Base-by-base conservation (phyloP, 2,888 invertebrate genomes). In the Strigamia transsilvanica region DNA sequence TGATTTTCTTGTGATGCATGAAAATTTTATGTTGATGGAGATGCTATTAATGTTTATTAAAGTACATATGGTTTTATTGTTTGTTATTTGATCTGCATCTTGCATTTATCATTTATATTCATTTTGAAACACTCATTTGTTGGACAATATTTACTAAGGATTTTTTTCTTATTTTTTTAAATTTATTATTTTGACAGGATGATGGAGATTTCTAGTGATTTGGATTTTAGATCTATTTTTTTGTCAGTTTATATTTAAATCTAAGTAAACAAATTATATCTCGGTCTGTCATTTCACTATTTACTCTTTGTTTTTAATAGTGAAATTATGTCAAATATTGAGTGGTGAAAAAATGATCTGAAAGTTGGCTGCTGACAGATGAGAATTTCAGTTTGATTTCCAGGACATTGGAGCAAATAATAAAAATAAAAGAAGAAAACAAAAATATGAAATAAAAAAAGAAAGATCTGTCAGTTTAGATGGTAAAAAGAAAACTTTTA, bases 401-500 rank as follows among this genome's bases (percentile, higher is more conserved):
- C 7, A 73, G 27, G 73, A 73, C 73, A 32, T 56, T 73, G 73
- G 32, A 73, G 73, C 73, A 73, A 73, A 73, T 73, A 73, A 73
- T 73, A 73, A 73, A 73, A 73, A 23, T 1, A 18, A 56, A 56
- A 18, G 9, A 18, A 56, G 2, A 46, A 56, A 56, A 46, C n/a
- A 27, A 56, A 56, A 56, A 56, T 18, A 73, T 23, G 27, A 73
- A 73, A 73, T 32, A 32, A 73, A 73, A 73, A 73, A 23, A 32
- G 73, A 73, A 73, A 56, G 56, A 56, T 56, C 73, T 73, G 73
- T 73, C 73, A 73, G 73, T 73, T 73, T 73, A 73, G 73, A 73
- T 73, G 73, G 73, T 73, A 73, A 73, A 73, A 73, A 73, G 73
- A 73, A 73, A 73, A 73, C 73, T 73, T 73, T 73, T 73, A 73